Evolutionary conservation across 2,113 vertebrate species (phyloP).

Genomic region (Cichladusa arquata): DNA sequence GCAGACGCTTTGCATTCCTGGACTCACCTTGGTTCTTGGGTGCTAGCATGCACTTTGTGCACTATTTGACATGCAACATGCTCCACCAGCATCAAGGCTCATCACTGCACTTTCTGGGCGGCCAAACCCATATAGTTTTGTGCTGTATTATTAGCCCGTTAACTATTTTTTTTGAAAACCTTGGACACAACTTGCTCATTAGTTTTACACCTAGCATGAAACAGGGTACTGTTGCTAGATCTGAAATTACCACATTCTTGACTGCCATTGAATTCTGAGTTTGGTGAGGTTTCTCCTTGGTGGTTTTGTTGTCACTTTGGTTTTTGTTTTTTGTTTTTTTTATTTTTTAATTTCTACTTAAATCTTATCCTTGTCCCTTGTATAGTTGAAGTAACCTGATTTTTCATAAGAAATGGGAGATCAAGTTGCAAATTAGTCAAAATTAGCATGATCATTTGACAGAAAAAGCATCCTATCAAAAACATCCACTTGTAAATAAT

Average conservation of each 20-base stretch:
- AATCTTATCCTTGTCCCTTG: background rate
- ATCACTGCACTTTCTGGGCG: background rate
- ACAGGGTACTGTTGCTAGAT: background rate
- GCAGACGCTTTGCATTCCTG: background rate
- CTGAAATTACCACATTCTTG: background rate
- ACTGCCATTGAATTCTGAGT: background rate
- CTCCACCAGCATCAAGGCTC: background rate
- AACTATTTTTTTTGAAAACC: background rate
- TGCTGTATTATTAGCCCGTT: background rate
- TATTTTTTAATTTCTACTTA: background rate
- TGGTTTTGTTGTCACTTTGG: background rate
- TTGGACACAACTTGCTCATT: background rate
- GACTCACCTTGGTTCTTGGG: background rate
- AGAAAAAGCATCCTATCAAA: background rate
- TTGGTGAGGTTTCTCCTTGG: background rate
- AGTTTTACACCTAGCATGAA: background rate
- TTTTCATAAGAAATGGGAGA: background rate
- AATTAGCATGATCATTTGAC: background rate
- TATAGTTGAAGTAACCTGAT: background rate
- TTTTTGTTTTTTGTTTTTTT: background rate
- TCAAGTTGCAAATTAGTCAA: background rate
- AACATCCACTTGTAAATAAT: background rate
- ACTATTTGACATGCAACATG: background rate
- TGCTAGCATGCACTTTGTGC: background rate
- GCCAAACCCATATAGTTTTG: rapidly evolving